Evolutionary conservation across 1,140 invertebrate genomes (phyloP), one percentile per base, ranked within the genome.

Genomic region (Helicoverpa zea): DNA sequence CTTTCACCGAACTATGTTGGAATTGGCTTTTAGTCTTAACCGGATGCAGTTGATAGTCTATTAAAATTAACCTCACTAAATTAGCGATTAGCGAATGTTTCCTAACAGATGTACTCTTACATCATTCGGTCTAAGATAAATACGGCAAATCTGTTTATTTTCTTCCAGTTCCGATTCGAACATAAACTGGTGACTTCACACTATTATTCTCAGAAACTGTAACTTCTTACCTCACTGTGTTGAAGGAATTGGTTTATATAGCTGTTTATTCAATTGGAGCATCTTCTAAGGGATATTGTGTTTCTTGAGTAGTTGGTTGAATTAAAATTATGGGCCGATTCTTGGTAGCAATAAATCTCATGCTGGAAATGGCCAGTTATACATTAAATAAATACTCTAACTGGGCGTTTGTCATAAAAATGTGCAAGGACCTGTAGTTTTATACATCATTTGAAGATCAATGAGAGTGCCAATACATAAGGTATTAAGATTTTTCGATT

Each of bases 181-280:
- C 18, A 72, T 52, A 72, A 72, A 54, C 30, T 52, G 49, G 49
- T 72, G 68, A 72, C 68, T 72, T 72, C 68, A 72, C 68, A 43
- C 35, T 43, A 43, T 43, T 43, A 43, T 49, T 72, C 49, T 7
- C 68, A 51, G 23, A 72, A 72, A 52, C 11, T 51, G 49, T 70
- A 70, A 52, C 47, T 52, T 30, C 23, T 72, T 72, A 72, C 68
- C 47, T 72, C 68, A 72, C 54, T 23, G 11, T 52, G 49, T 72
- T 72, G 23, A 72, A 30, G 49, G 68, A 72, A 72, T 72, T 52
- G 52, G 12, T 72, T 72, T 72, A 52, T 18, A 12, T 49, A 23
- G 43, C 64, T 10, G 49, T 68, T 68, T 49, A n/a, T 68, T 49
- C 43, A 68, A 68, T 68, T 68, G 64, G 16, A 68, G n/a, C 12